phyloP scores from a whole-genome alignment of 2,113 vertebrate genomes.

The Abramis brama region DNA sequence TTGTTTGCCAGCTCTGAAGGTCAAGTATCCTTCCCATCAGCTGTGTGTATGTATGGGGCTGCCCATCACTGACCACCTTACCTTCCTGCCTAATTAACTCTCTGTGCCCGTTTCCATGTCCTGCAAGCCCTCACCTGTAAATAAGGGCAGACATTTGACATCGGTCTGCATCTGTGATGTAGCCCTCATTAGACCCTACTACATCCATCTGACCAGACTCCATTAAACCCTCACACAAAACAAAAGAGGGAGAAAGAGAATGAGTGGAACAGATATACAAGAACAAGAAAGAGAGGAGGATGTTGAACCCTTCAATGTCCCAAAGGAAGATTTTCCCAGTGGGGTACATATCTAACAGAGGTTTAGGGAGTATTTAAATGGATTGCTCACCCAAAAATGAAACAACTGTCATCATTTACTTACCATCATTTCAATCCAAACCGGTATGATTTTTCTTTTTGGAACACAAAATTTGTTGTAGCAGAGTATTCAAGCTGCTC shows the following conservation, averaged over 20 bases:
- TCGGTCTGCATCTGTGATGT: slow-evolving; percentile 63
- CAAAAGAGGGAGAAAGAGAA: slow-evolving; percentile 52
- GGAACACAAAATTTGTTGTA: too few relatives aligned
- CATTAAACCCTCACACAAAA: slow-evolving; percentile 54
- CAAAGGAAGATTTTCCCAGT: slow-evolving; percentile 23
- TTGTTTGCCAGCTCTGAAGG: slow-evolving; percentile 76
- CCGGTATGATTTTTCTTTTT: too few relatives aligned
- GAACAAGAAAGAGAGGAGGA: slow-evolving; percentile 38
- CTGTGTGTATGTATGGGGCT: slow-evolving; percentile 56
- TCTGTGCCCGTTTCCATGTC: slow-evolving; percentile 65
- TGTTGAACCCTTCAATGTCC: slow-evolving; percentile 33
- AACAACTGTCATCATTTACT: too few relatives aligned
- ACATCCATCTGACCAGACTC: slow-evolving; percentile 65
- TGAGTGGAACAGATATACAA: slow-evolving; percentile 55
- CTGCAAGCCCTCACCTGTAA: slow-evolving; percentile 72
- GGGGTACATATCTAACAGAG: slow-evolving; percentile 27
- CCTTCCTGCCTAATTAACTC: slow-evolving; percentile 77
- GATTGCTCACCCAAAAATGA: too few relatives aligned
- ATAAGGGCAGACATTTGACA: slow-evolving; percentile 72
- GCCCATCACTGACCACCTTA: slow-evolving; percentile 74
- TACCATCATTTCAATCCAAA: too few relatives aligned
- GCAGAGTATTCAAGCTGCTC: not conserved
- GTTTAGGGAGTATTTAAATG: slow-evolving; percentile 14
- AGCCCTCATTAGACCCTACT: slow-evolving; percentile 74
- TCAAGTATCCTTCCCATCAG: slow-evolving; percentile 72